Evolutionary conservation across 2,797 vertebrate species (phyloP).

Genomic region (Thunnus albacares): DNA sequence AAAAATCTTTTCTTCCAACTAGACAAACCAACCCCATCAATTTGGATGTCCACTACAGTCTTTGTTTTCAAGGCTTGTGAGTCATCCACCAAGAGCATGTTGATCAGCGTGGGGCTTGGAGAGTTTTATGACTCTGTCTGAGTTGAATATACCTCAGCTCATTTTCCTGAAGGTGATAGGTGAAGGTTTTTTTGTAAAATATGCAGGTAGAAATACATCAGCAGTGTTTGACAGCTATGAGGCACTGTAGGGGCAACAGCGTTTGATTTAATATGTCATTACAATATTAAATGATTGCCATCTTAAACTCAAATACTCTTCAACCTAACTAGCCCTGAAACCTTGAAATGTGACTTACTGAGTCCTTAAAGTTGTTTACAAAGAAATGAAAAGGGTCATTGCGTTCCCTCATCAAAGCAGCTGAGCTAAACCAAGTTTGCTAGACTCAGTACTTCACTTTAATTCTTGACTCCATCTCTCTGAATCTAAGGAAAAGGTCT

Average conservation of each 20-base stretch:
- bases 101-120: conserved; percentile 35
- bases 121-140: conserved; percentile 46
- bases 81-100: conserved; percentile 46
- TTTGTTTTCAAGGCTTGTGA: conserved; percentile 68
- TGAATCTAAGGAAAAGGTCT: neutral
- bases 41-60: conserved; percentile 59
- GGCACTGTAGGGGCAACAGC: neutral
- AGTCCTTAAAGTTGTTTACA: neutral
- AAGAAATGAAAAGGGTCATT: conserved; percentile 13
- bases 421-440: conserved; percentile 12
- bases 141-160: conserved; percentile 40
- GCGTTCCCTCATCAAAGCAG: conserved; percentile 18
- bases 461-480: conserved; percentile 2
- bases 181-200: conserved; percentile 34
- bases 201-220: conserved; percentile 10
- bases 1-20: conserved; percentile 44
- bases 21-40: conserved; percentile 32
- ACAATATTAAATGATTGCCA: conserved; percentile 19
- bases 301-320: conserved; percentile 37
- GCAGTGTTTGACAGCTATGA: neutral
- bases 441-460: conserved; percentile 7
- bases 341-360: conserved; percentile 35
- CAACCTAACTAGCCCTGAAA: conserved; percentile 13
- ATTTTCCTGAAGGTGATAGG: conserved; percentile 44
- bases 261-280: conserved; percentile 43